A percentile compares a stretch with the other conserved stretches of the same genome.
Evolutionary conservation across 2,797 vertebrate genomes (phyloP).

Genomic region (Thamnophis elegans): DNA sequence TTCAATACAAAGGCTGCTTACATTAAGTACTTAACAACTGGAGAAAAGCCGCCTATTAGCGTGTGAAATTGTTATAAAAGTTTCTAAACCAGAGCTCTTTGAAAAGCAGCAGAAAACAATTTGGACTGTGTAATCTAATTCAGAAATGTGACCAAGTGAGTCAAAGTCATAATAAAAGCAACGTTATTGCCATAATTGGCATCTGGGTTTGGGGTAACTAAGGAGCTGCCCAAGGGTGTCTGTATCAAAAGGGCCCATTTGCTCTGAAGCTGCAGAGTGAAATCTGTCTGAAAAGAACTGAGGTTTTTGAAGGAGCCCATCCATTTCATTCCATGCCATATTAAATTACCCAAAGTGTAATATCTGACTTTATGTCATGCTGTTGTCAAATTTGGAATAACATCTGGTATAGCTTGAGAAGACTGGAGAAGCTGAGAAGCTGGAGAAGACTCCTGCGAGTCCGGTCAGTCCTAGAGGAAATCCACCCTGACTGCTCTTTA

Average conservation of each 20-base stretch:
- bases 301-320: neutral
- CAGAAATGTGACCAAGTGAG: neutral
- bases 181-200: neutral
- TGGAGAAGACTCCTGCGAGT: no score
- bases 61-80: slow-evolving; percentile 1
- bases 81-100: neutral
- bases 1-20: neutral
- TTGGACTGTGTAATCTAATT: neutral
- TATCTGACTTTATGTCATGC: neutral
- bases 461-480: no score
- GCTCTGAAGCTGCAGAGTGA: neutral
- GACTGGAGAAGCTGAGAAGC: no score
- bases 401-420: neutral
- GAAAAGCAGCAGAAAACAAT: slow-evolving; percentile 8
- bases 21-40: slow-evolving; percentile 28
- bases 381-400: neutral
- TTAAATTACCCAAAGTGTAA: neutral
- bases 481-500: no score
- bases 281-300: neutral
- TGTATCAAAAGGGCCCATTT: neutral
- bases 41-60: slow-evolving; percentile 16
- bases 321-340: neutral
- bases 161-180: neutral
- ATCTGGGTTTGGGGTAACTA: neutral
- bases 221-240: neutral